A percentile compares a stretch with the other conserved stretches of the same genome.
Evolutionary conservation across 2,797 vertebrate species (phyloP).

Genomic region (Lophotriccus pileatus): DNA sequence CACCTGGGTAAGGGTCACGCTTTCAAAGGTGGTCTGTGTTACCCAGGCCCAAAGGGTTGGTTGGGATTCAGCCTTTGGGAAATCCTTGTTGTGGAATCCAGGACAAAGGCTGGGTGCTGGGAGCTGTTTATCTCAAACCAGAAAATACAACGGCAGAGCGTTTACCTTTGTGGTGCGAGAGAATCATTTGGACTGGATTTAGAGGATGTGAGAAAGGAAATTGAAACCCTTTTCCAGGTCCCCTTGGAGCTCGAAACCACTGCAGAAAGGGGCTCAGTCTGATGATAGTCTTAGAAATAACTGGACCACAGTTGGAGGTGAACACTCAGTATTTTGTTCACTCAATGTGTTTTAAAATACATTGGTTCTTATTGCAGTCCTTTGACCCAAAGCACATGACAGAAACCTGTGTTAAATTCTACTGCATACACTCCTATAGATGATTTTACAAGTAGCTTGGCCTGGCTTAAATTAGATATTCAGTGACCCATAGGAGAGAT

Average conservation of each 20-base stretch:
- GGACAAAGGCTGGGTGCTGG: neutral
- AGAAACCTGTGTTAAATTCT: neutral
- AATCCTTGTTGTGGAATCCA: neutral
- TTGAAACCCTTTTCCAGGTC: neutral
- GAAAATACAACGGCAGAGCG: accelerated
- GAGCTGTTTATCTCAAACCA: neutral
- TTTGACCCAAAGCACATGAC: neutral
- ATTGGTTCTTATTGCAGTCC: neutral
- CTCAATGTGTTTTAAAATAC: neutral
- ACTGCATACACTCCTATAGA: neutral
- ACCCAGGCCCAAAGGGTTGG: neutral
- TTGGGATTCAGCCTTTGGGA: neutral
- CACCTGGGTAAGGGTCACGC: neutral
- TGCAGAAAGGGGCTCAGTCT: neutral
- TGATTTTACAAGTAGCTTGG: neutral
- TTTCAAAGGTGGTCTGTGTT: neutral
- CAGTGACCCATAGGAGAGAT: neutral
- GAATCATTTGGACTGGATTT: neutral
- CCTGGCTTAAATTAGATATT: neutral
- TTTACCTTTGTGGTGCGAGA: neutral
- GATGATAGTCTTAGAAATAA: neutral
- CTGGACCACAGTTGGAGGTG: neutral
- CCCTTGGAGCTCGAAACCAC: neutral
- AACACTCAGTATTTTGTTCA: neutral
- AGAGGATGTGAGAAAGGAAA: neutral